A percentile compares a stretch with the other conserved stretches of the same genome.
Evolutionary conservation across 2,888 invertebrate genomes (phyloP).

Genomic region (Standfussiana lucernea): DNA sequence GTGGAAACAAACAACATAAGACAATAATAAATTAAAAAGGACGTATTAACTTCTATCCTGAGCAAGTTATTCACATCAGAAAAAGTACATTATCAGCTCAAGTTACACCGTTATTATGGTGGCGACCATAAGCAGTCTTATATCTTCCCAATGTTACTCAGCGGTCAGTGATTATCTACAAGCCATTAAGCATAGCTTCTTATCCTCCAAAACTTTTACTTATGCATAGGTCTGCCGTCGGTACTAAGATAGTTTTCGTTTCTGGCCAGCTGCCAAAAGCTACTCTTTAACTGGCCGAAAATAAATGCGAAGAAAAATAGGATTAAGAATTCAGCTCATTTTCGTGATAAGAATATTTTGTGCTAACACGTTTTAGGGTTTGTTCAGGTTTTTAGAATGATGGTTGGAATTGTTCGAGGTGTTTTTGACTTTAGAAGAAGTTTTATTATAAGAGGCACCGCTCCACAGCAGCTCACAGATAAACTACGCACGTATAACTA

Average conservation of each 20-base stretch:
- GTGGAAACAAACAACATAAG: not conserved
- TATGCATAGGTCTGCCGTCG: not conserved
- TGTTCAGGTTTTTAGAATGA: not conserved
- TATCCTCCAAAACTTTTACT: conserved; percentile 37
- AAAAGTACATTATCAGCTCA: not conserved
- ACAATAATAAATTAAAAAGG: not conserved
- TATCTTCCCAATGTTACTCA: conserved; percentile 38
- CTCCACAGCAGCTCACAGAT: not conserved
- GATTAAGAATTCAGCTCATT: conserved; percentile 57
- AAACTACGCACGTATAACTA: not conserved
- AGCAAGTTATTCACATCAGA: not conserved
- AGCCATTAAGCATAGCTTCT: conserved; percentile 46
- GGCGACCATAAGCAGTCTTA: conserved; percentile 3
- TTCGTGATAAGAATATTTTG: conserved; percentile 50
- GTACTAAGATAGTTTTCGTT: conserved; percentile 6
- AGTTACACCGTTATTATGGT: not conserved
- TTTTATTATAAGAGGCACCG: not conserved
- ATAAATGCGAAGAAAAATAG: conserved; percentile 51
- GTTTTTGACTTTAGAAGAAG: not conserved
- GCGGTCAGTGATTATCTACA: conserved; percentile 49
- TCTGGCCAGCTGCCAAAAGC: conserved; percentile 50
- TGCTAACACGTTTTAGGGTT: conserved; percentile 32
- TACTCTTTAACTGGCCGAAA: conserved; percentile 35
- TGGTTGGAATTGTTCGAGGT: not conserved
- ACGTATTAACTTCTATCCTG: not conserved